These are phyloP conservation scores for Cavia aperea DNA, from an alignment of 2,113 vertebrate genomes.

Conservation along the genomic window DNA sequence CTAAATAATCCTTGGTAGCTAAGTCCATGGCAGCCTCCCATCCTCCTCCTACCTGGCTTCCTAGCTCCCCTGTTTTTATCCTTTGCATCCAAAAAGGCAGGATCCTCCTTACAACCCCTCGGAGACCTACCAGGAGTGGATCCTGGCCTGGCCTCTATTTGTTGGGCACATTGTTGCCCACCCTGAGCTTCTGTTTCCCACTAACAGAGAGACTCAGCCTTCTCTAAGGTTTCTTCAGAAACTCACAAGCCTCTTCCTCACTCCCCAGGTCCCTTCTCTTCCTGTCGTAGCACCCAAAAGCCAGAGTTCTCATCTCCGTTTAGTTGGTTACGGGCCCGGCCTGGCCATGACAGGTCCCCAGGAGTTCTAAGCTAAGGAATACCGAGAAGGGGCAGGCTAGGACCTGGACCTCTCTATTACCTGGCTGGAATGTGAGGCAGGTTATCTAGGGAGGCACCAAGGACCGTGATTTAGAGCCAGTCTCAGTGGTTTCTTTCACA, in stretches of 20 bases:
- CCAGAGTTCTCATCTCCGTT: not conserved
- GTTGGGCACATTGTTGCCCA: not conserved
- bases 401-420: not conserved
- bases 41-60: not conserved
- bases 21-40: not conserved
- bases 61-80: not conserved
- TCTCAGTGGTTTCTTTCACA: not conserved
- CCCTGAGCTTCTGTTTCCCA: slow-evolving; percentile 5
- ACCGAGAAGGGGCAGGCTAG: not conserved
- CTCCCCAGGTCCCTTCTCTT: not conserved
- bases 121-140: not conserved
- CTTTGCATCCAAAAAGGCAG: not conserved
- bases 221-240: not conserved
- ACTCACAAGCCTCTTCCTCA: not conserved
- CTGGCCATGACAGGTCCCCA: not conserved
- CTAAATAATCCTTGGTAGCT: not conserved
- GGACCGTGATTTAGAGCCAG: not conserved
- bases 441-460: not conserved
- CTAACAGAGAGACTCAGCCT: not conserved
- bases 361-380: not conserved
- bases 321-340: not conserved
- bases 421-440: not conserved
- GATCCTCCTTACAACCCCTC: not conserved
- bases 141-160: not conserved
- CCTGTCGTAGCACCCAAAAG: not conserved